These are phyloP conservation scores for Callyntrura guangdongensis DNA, from an alignment of 2,888 invertebrate species.

Conservation along the genomic window DNA sequence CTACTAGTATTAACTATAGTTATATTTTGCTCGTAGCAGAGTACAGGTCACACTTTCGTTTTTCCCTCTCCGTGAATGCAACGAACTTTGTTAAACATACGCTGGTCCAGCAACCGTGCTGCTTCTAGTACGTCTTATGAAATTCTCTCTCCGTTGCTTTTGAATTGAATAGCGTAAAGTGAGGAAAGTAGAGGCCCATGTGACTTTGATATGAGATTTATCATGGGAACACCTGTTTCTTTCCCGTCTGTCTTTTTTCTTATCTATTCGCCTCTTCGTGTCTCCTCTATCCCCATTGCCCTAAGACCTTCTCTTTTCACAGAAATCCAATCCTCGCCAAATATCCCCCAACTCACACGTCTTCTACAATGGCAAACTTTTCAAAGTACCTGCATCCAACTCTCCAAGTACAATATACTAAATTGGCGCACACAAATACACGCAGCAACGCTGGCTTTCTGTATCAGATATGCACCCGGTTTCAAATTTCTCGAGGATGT, in stretches of 20 bases:
- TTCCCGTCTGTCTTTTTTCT: constrained; percentile 60
- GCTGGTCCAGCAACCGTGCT: background rate
- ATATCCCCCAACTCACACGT: background rate
- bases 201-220: constrained; percentile 79
- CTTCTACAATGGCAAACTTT: background rate
- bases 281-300: background rate
- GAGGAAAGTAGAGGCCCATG: constrained; percentile 60
- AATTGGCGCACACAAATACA: background rate
- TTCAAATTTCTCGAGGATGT: too few species aligned
- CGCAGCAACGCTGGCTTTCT: background rate
- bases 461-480: too few species aligned
- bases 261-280: constrained; percentile 31
- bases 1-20: background rate
- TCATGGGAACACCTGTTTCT: constrained; percentile 79
- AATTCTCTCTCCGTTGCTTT: background rate
- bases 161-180: constrained; percentile 70
- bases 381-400: background rate
- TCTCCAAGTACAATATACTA: background rate
- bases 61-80: constrained; percentile 44
- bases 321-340: constrained; percentile 32
- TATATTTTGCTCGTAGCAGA: background rate
- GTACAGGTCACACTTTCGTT: background rate
- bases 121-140: constrained; percentile 15
- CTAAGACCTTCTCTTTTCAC: constrained; percentile 32
- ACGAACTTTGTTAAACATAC: constrained; percentile 47